Evolutionary conservation across 2,113 vertebrate species (phyloP).

Genomic region (Baryphthengus martii): DNA sequence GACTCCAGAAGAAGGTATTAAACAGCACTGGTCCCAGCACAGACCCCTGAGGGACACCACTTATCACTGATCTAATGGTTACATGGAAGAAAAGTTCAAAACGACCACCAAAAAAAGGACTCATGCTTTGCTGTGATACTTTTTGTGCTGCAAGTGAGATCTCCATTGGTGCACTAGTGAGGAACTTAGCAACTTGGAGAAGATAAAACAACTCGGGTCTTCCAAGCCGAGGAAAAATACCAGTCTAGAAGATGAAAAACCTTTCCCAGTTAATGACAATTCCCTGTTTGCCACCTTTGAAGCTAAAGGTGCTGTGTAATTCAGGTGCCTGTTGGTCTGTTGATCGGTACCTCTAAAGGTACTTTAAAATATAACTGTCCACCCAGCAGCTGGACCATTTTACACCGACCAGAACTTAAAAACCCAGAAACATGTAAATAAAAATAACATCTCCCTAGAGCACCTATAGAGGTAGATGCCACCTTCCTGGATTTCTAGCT

Average conservation of each 20-base stretch:
- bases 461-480: neutral
- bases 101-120: neutral
- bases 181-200: neutral
- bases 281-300: neutral
- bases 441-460: neutral
- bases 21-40: too few species aligned
- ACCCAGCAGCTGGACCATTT: neutral
- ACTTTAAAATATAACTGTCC: neutral
- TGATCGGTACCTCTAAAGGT: neutral
- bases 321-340: neutral
- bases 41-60: too few species aligned
- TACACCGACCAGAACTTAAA: neutral
- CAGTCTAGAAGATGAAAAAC: neutral
- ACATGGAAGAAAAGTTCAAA: neutral
- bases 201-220: neutral
- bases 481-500: neutral
- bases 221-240: neutral
- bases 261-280: neutral
- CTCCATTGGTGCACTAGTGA: neutral
- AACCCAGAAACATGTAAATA: neutral
- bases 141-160: neutral
- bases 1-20: too few species aligned
- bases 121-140: neutral
- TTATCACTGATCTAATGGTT: neutral
- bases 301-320: neutral